Percentiles rank a stretch among this genome's conserved stretches.
These are phyloP conservation scores for Auanema freiburgensis DNA, from an alignment of 2,888 invertebrate genomes.

Conservation along the genomic window DNA sequence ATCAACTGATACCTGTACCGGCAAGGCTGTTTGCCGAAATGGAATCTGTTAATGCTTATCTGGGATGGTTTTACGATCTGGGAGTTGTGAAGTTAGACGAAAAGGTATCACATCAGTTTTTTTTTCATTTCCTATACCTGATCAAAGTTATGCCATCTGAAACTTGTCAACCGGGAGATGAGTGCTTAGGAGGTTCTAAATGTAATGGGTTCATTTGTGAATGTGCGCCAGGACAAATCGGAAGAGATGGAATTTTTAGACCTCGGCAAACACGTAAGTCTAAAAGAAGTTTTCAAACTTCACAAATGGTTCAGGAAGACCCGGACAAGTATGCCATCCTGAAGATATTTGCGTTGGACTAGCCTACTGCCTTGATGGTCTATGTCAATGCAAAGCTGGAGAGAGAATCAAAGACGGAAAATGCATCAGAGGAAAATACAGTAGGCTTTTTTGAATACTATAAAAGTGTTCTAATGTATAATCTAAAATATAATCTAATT, in stretches of 20 bases:
- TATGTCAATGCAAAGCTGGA: conserved; percentile 47
- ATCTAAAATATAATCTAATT: too few relatives aligned
- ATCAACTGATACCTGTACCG: conserved; percentile 37
- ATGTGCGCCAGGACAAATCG: conserved; percentile 27
- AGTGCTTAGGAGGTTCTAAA: conserved; percentile 40
- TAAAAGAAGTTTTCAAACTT: neutral
- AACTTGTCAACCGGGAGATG: conserved; percentile 16
- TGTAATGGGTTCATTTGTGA: conserved; percentile 38
- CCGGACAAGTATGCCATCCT: conserved; percentile 39
- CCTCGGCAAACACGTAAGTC: conserved; percentile 12
- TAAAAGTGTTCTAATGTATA: too few relatives aligned
- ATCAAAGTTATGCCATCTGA: conserved; percentile 13
- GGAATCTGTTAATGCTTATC: conserved; percentile 40
- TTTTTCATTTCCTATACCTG: neutral
- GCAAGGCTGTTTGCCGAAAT: conserved; percentile 54
- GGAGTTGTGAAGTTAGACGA: conserved; percentile 24
- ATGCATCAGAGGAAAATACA: neutral
- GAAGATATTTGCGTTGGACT: conserved; percentile 49
- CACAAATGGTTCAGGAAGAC: conserved; percentile 36
- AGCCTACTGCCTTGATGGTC: conserved; percentile 55
- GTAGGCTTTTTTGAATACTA: neutral
- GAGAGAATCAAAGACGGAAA: conserved; percentile 16
- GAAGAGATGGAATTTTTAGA: conserved; percentile 16
- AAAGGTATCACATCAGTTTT: conserved; percentile 20
- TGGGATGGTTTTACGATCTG: conserved; percentile 23